A percentile compares a stretch with the other conserved stretches of the same genome.
Evolutionary conservation across 1,140 invertebrate species (phyloP).

Genomic region (Aphelinus atriplicis): DNA sequence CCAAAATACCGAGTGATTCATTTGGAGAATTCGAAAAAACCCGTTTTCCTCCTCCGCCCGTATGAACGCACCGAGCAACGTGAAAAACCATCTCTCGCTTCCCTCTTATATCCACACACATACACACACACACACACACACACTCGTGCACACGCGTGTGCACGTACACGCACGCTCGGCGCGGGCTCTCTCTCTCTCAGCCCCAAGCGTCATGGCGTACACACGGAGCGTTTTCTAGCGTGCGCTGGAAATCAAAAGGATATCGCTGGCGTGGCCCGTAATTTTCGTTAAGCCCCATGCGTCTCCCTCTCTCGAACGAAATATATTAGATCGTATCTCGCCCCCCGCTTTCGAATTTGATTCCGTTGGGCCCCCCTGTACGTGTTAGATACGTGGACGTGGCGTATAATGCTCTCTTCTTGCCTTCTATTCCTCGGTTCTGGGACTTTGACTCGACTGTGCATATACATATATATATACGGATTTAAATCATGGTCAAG

Average conservation of each 20-base stretch:
- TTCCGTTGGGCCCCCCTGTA: not conserved
- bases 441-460: too few relatives aligned
- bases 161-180: not conserved
- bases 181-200: not conserved
- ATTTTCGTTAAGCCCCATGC: slow-evolving; percentile 28
- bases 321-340: slow-evolving; percentile 19
- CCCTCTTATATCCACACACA: not conserved
- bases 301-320: slow-evolving; percentile 21
- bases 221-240: not conserved
- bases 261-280: slow-evolving; percentile 20
- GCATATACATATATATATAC: too few relatives aligned
- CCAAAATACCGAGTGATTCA: too few relatives aligned
- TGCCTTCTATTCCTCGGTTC: not conserved
- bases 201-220: too few relatives aligned
- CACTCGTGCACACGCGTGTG: not conserved
- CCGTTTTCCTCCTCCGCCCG: too few relatives aligned
- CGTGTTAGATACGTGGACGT: not conserved
- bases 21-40: too few relatives aligned
- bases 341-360: slow-evolving; percentile 6
- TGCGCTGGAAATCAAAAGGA: slow-evolving; percentile 42
- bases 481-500: too few relatives aligned
- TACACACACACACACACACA: slow-evolving; percentile 9
- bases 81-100: too few relatives aligned
- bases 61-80: too few relatives aligned
- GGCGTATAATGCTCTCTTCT: not conserved